Base-by-base conservation (phyloP, 2,888 invertebrate genomes). In the Ditylenchus weischeri region DNA sequence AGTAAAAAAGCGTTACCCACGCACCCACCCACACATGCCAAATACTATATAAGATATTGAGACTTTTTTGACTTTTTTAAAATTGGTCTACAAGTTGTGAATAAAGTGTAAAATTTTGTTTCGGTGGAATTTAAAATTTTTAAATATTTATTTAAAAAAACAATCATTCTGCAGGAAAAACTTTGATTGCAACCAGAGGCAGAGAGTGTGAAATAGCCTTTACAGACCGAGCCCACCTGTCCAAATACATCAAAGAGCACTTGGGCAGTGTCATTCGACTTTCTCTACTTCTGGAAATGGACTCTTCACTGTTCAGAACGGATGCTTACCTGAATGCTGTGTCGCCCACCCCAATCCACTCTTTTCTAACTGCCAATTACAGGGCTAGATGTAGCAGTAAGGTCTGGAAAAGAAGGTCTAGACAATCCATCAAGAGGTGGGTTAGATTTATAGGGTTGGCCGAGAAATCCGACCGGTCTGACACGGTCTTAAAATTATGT, bases 361-460 rank as follows among this genome's bases (percentile, higher is more conserved):
- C 80, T 0, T 81, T 81, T 59, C 72, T 81, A 6, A 81, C 81
- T 0, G 75, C 78, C 8, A 81, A 81, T 65, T 81, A 81, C 72
- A 76, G 79, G 59, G 81, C 81, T 7, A 51, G 81, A 61, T 79
- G 77, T 50, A 76, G 79, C 67, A 75, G 75, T 66, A 79, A 81
- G 69, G 74, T 81, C 19, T 81, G 79, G 79, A 78, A 61, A 38
- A 77, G 48, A 76, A 75, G 35, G 70, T 69, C 61, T 43, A 63
- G 35, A 23, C 70, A 58, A 38, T 64, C 58, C 35, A 54, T 66
- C 62, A 71, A 71, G 62, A 23, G 67, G 67, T 67, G 36, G 43
- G 43, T 43, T 15, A 15, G 2, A 15, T 43, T 43, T 43, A 29
- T 29, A 29, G 5, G 29, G 5, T 29, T 29, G n/a, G n/a, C n/a